Percentiles rank a stretch among this genome's conserved stretches.
phyloP scores from a whole-genome alignment of 2,888 invertebrate species.

The Drosophila quinaria region DNA sequence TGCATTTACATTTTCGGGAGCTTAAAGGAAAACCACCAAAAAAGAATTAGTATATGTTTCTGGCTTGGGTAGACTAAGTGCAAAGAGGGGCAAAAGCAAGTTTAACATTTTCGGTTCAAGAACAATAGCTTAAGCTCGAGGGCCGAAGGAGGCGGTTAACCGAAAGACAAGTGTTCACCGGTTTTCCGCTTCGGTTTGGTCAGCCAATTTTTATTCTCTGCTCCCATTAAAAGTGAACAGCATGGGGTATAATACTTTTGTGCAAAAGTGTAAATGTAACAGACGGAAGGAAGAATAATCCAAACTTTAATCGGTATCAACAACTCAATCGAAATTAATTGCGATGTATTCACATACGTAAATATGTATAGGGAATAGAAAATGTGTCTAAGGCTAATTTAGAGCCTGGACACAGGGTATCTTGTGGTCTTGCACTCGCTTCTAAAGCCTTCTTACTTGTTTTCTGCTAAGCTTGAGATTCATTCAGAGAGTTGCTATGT shows the following conservation, averaged over 20 bases:
- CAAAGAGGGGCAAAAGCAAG: background rate
- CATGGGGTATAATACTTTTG: background rate
- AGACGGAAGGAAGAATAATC: background rate
- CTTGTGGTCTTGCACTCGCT: background rate
- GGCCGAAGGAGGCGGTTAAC: background rate
- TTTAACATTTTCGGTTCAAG: constrained; percentile 36
- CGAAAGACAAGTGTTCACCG: constrained; percentile 7
- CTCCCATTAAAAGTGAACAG: background rate
- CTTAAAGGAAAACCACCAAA: constrained; percentile 12
- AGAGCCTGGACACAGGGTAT: background rate
- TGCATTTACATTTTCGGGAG: constrained; percentile 50
- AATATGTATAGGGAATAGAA: background rate
- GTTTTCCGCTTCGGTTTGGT: constrained; percentile 8
- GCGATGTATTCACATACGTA: background rate
- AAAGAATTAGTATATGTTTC: constrained; percentile 5
- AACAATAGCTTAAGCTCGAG: constrained; percentile 57
- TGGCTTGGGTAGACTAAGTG: background rate
- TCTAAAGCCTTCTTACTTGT: background rate
- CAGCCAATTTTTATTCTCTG: constrained; percentile 1
- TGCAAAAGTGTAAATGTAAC: background rate
- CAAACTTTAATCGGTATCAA: background rate
- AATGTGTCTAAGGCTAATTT: background rate
- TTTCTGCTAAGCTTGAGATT: background rate
- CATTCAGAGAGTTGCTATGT: background rate
- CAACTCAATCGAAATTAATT: background rate